Evolutionary conservation across 2,113 vertebrate genomes (phyloP).

Genomic region (Perognathus longimembris): DNA sequence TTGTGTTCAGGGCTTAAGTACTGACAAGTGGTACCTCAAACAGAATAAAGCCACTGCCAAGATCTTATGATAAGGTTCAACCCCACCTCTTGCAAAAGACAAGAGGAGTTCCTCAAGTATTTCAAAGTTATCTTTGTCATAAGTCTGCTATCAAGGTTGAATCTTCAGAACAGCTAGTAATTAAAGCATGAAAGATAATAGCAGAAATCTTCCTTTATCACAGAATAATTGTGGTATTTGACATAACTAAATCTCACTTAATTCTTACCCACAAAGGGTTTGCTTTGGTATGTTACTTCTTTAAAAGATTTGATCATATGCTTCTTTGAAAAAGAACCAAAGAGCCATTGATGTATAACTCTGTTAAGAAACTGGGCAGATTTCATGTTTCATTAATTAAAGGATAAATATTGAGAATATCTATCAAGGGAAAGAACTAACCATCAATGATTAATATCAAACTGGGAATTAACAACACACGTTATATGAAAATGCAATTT

Average conservation of each 20-base stretch:
- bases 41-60: too few species aligned
- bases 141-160: conserved; percentile 45
- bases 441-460: conserved; percentile 34
- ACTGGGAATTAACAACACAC: background rate
- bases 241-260: background rate
- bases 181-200: background rate
- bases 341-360: background rate
- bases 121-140: conserved; percentile 48
- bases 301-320: background rate
- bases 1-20: conserved; percentile 64
- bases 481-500: conserved; percentile 15
- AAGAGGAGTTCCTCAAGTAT: conserved; percentile 40
- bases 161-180: background rate
- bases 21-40: conserved; percentile 10
- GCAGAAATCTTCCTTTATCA: background rate
- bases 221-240: background rate
- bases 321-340: background rate
- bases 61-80: too few species aligned
- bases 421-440: conserved; percentile 25
- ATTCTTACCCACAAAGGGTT: background rate
- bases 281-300: conserved; percentile 7
- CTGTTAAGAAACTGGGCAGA: background rate
- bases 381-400: conserved; percentile 15
- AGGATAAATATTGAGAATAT: conserved; percentile 58
- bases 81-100: conserved; percentile 17